Evolutionary conservation across 2,797 vertebrate genomes (phyloP), one percentile per base, ranked within the genome.

Genomic region (Scolopax rusticola): DNA sequence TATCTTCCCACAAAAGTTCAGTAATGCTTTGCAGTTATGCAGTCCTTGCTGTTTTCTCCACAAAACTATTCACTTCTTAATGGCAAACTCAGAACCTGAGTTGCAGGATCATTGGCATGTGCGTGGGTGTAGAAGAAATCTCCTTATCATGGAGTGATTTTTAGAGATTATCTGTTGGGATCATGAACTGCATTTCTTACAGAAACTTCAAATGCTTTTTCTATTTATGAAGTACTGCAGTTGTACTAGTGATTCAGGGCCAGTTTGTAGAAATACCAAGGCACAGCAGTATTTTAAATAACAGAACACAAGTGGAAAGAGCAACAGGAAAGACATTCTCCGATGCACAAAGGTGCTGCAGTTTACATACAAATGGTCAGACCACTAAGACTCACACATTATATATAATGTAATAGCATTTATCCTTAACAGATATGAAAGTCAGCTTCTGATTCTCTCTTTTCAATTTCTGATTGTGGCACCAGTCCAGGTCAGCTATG

Each of bases 341-440:
- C 54, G 73, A 2, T 21, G 30, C 15, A 57, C 6, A 4, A 5
- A 38, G 18, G 36, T 65, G 45, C 53, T 78, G 24, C 23, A 45
- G 30, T 8, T 87, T 47, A 56, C 18, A 41, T 21, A 84, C 18
- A 56, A 83, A 43, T 25, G 6, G 21, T 80, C 63, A 51, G 51
- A 74, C 4, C 0, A 0, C 30, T 48, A 6, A 21, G 51, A 50
- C 8, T 84, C 7, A 84, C 16, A 43, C 0, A 0, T 14, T 65
- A 12, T 7, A 17, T 65, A 92, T 68, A 81, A 48, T 4, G 2
- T 16, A 38, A 28, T 15, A 71, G 8, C 2, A 1, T 36, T 41
- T 93, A 78, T 6, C 23, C 5, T 8, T 56, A 82, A 50, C 17
- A 84, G 47, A 57, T n/a, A 65, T 6, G 25, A 50, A 82, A 79